phyloP scores from a whole-genome alignment of 1,140 invertebrate genomes.

The Leptopilina boulardi region DNA sequence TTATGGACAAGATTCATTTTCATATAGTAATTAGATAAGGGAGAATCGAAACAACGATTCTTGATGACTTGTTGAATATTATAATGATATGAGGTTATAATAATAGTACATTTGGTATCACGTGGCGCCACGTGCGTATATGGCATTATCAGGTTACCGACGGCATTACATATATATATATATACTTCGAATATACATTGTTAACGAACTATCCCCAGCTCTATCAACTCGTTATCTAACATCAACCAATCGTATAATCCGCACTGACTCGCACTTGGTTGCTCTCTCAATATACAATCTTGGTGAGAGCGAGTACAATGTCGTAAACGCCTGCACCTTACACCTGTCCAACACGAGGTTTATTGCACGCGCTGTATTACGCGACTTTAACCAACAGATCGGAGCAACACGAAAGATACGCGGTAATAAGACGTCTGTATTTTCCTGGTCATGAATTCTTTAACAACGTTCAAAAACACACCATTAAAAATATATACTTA shows the following conservation, averaged over 20 bases:
- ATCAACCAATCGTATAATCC: conserved; percentile 31
- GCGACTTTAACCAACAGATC: conserved; percentile 17
- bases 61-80: background rate
- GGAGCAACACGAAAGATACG: background rate
- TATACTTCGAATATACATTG: background rate
- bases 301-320: conserved; percentile 28
- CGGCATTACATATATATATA: conserved; percentile 30
- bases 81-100: conserved; percentile 8
- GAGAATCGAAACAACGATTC: background rate
- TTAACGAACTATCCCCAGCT: background rate
- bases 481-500: no score
- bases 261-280: conserved; percentile 16
- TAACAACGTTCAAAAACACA: no score
- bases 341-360: conserved; percentile 24
- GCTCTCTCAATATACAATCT: background rate
- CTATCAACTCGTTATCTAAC: conserved; percentile 18
- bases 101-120: conserved; percentile 56
- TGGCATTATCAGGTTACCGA: conserved; percentile 62
- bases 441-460: background rate
- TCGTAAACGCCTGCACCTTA: conserved; percentile 32
- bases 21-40: conserved; percentile 16
- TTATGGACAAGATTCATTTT: background rate
- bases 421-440: background rate
- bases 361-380: conserved; percentile 19
- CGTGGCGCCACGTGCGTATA: conserved; percentile 68